Evolutionary conservation across 2,888 invertebrate species (phyloP), one percentile per base, ranked within the genome.

Genomic region (Oligia fasciuncula): DNA sequence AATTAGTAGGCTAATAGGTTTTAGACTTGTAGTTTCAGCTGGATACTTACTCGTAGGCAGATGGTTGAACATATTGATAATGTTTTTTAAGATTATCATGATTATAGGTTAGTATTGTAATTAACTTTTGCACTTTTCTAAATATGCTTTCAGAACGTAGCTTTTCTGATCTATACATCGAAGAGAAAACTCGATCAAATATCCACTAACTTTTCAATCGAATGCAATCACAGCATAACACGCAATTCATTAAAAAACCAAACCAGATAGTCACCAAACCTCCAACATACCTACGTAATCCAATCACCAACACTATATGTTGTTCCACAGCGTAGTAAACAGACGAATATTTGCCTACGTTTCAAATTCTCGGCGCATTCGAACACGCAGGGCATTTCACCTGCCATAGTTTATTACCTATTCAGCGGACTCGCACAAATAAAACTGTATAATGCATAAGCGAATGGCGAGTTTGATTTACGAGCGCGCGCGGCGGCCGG

Each of bases 361-460:
- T 95, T 93, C 93, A 92, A 94, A 95, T 95, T 95, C 95, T 89
- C 91, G 89, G 91, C 93, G 93, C 94, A 94, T 94, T 93, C 93
- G 93, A 93, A 94, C 94, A 93, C 93, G 93, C 93, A 92, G 93
- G 94, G 92, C 94, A 93, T 95, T 96, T 95, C 95, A 96, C 96
- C 96, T 95, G 96, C 94, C 94, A 95, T 94, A 95, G 95, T 96
- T 96, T 96, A 96, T 97, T 95, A 96, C 95, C 96, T 96, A 97
- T 97, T 97, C 97, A 96, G 94, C 95, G 94, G 94, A 95, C 95
- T 96, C 95, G 95, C 95, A 96, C 97, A 97, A 97, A 97, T 97
- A 97, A 97, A 97, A 97, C 96, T 97, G 96, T 97, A 96, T 97
- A 97, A 97, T 97, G 96, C 95, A 97, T 96, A 97, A 96, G 96